phyloP scores from a whole-genome alignment of 2,888 invertebrate species.

The Subacronicta megacephala region DNA sequence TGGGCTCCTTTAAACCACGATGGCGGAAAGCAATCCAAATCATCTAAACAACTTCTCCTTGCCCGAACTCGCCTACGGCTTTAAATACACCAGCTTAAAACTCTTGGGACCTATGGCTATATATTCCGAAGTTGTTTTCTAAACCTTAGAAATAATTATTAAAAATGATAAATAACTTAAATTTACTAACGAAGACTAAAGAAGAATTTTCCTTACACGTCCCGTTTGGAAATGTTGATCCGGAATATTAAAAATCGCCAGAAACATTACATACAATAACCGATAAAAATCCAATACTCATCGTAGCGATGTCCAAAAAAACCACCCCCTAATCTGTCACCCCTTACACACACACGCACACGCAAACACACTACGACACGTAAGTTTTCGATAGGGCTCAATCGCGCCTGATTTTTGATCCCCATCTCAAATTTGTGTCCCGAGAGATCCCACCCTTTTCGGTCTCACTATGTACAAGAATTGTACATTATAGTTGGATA shows the following conservation, averaged over 20 bases:
- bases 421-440: slow-evolving; percentile 79
- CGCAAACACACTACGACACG: slow-evolving; percentile 46
- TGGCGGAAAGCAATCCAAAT: too few species aligned
- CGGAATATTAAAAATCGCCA: background rate
- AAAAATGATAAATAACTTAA: too few species aligned
- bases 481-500: slow-evolving; percentile 76
- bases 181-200: too few species aligned
- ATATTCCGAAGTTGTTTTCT: too few species aligned
- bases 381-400: slow-evolving; percentile 58
- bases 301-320: slow-evolving; percentile 53
- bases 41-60: too few species aligned
- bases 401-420: slow-evolving; percentile 78
- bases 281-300: slow-evolving; percentile 50
- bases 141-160: too few species aligned
- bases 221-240: background rate
- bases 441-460: slow-evolving; percentile 77
- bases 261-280: slow-evolving; percentile 25
- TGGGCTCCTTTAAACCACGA: too few species aligned
- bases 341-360: slow-evolving; percentile 54
- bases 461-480: slow-evolving; percentile 67
- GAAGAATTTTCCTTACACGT: too few species aligned
- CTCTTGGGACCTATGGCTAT: too few species aligned
- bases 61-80: too few species aligned
- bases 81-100: too few species aligned
- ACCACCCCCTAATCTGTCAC: slow-evolving; percentile 60